phyloP scores from a whole-genome alignment of 2,888 invertebrate genomes.

The Chelonus formosanus region DNA sequence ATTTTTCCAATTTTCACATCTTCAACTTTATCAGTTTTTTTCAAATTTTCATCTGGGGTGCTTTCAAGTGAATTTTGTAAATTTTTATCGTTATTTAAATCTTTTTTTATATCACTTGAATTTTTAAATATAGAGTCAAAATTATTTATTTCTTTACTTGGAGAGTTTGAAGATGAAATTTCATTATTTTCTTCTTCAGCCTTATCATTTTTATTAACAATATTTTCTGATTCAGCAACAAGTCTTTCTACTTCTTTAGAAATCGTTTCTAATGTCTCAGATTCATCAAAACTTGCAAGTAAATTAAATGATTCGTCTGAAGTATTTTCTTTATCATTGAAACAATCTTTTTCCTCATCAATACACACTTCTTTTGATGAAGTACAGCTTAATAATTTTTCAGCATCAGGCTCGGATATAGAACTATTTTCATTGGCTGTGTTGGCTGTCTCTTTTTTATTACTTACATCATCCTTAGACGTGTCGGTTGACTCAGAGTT shows the following conservation, averaged over 20 bases:
- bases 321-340: constrained; percentile 31
- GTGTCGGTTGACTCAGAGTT: constrained; percentile 44
- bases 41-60: too few species aligned
- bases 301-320: neutral
- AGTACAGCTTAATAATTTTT: constrained; percentile 29
- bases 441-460: constrained; percentile 7
- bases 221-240: constrained; percentile 41
- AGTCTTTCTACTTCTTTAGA: constrained; percentile 57
- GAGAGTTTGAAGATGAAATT: too few species aligned
- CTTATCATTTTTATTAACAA: constrained; percentile 22
- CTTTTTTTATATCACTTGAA: too few species aligned
- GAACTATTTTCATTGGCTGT: constrained; percentile 24
- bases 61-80: too few species aligned
- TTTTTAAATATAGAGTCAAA: too few species aligned
- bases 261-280: constrained; percentile 58
- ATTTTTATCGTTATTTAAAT: too few species aligned
- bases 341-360: neutral
- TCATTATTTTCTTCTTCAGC: constrained; percentile 18
- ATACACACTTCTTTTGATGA: neutral
- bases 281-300: constrained; percentile 20
- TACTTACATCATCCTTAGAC: constrained; percentile 5
- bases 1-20: too few species aligned
- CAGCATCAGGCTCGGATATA: constrained; percentile 25
- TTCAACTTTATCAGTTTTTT: too few species aligned
- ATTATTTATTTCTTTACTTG: too few species aligned